These are phyloP conservation scores for Mesorhabditis spiculigera DNA, from an alignment of 2,888 invertebrate genomes.

Conservation along the genomic window DNA sequence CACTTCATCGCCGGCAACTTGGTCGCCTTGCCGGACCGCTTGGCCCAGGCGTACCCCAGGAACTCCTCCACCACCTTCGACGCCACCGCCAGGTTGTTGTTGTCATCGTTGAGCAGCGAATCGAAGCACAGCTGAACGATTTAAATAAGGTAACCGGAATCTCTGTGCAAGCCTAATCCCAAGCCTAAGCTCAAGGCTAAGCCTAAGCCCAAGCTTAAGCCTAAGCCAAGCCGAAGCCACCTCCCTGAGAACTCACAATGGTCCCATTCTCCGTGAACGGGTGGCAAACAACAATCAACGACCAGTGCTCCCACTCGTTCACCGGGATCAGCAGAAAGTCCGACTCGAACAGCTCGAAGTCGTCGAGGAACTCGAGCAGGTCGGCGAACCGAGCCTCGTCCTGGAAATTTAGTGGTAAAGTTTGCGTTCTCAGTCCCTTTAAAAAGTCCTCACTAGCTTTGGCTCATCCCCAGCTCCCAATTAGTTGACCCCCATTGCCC, in stretches of 20 bases:
- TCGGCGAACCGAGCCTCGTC: constrained; percentile 34
- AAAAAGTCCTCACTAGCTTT: too few species aligned
- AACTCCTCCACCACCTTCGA: constrained; percentile 35
- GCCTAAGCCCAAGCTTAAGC: too few species aligned
- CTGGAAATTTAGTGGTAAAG: constrained; percentile 11
- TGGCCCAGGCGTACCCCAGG: constrained; percentile 33
- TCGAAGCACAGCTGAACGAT: constrained; percentile 34
- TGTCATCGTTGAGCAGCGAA: constrained; percentile 36
- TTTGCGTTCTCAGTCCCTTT: too few species aligned
- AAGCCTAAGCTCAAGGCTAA: too few species aligned
- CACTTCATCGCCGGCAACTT: constrained; percentile 12
- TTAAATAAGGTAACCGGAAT: too few species aligned
- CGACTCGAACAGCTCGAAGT: constrained; percentile 49
- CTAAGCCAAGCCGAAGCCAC: too few species aligned
- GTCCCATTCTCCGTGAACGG: constrained; percentile 34
- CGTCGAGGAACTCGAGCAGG: constrained; percentile 41
- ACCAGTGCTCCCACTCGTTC: constrained; percentile 54
- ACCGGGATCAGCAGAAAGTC: constrained; percentile 51
- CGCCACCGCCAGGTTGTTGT: constrained; percentile 36
- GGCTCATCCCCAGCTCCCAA: too few species aligned
- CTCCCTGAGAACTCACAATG: constrained; percentile 21
- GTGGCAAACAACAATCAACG: constrained; percentile 39
- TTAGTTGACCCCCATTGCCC: too few species aligned
- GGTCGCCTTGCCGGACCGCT: constrained; percentile 20
- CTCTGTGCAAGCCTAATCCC: too few species aligned